Evolutionary conservation across 2,888 invertebrate species (phyloP).

Genomic region (Pteria penguin): DNA sequence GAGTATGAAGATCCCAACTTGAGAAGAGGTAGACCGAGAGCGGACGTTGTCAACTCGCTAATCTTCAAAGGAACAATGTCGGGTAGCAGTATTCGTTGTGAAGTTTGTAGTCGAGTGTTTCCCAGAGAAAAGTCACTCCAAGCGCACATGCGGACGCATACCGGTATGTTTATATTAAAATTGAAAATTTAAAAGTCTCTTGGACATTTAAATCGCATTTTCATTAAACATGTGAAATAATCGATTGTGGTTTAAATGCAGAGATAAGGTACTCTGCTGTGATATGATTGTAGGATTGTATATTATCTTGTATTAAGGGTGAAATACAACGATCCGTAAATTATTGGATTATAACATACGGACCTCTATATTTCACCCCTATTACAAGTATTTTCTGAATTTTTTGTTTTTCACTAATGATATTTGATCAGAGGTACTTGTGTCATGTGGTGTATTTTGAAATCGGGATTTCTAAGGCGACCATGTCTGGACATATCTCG

Average conservation of each 20-base stretch:
- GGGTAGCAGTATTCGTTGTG: conserved; percentile 86
- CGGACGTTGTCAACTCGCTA: conserved; percentile 85
- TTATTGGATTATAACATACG: too few species aligned
- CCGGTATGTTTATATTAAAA: conserved; percentile 70
- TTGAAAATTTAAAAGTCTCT: conserved; percentile 27
- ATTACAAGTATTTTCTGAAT: too few species aligned
- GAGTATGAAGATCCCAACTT: conserved; percentile 74
- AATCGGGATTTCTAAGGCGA: too few species aligned
- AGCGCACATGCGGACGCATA: conserved; percentile 82
- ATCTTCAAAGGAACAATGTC: conserved; percentile 87
- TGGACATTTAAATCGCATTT: conserved; percentile 38
- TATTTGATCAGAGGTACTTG: too few species aligned
- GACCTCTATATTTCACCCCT: too few species aligned
- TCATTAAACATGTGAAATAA: conserved; percentile 24
- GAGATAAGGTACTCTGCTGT: too few species aligned
- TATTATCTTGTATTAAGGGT: too few species aligned
- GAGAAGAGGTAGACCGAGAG: conserved; percentile 86
- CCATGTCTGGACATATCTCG: too few species aligned
- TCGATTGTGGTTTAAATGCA: conserved; percentile 21
- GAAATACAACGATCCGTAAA: too few species aligned
- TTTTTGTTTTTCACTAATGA: too few species aligned
- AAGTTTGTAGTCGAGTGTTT: conserved; percentile 86
- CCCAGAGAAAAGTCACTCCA: conserved; percentile 88
- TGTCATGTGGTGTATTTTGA: too few species aligned
- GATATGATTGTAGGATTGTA: too few species aligned